phyloP scores from a whole-genome alignment of 2,797 vertebrate genomes.

The Ficedula albicollis region DNA sequence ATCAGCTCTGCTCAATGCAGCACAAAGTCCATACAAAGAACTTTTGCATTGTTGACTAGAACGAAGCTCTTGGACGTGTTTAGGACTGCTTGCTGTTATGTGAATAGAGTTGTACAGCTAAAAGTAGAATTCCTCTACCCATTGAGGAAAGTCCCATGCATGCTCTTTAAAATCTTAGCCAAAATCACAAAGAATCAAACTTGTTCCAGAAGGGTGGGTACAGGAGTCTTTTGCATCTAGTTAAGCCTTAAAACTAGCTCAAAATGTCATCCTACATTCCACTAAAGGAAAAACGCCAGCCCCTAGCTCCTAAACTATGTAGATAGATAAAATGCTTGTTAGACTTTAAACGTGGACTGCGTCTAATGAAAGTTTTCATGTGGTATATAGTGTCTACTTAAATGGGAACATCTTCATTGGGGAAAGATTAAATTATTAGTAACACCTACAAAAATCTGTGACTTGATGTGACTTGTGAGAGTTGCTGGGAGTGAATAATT shows the following conservation, averaged over 20 bases:
- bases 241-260: background rate
- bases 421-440: background rate
- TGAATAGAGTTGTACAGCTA: background rate
- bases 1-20: background rate
- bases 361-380: background rate
- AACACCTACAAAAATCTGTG: background rate
- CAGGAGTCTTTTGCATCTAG: background rate
- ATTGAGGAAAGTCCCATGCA: background rate
- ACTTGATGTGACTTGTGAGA: background rate
- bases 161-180: background rate
- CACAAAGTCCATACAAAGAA: conserved; percentile 9
- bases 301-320: too few species aligned
- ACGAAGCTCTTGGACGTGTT: background rate
- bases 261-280: accelerated
- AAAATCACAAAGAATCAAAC: background rate
- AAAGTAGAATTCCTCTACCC: background rate
- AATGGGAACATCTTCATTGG: background rate
- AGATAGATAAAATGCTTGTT: background rate
- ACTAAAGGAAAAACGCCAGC: background rate
- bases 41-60: background rate
- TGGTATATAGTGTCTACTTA: background rate
- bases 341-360: background rate
- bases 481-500: background rate
- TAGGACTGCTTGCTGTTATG: background rate
- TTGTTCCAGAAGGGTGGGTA: background rate